Conservation (phyloP, 2,113 vertebrate species). For the Mesoclemmys tuberculata region DNA sequence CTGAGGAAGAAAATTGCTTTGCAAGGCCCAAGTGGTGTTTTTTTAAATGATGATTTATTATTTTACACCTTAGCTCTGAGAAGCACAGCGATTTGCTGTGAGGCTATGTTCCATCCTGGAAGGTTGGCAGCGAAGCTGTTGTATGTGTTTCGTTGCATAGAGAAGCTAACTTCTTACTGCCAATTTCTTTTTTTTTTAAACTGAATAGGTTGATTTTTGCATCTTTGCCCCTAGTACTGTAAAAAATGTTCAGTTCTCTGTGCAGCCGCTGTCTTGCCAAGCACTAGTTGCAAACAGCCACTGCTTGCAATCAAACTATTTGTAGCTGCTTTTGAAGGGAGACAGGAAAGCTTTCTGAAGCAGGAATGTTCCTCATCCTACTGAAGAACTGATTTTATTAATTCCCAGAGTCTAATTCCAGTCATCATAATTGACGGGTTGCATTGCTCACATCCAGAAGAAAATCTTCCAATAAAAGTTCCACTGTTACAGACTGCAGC, state of each 20-base stretch:
- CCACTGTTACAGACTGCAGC: accelerated
- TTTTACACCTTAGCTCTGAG: neutral
- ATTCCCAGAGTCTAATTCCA: accelerated
- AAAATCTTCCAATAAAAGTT: accelerated
- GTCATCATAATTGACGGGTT: accelerated
- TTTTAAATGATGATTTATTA: accelerated
- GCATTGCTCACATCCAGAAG: neutral
- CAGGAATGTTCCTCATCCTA: neutral
- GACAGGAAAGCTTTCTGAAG: accelerated
- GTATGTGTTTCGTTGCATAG: accelerated
- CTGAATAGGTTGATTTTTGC: neutral
- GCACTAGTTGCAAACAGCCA: neutral
- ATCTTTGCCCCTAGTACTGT: neutral
- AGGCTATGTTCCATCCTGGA: neutral
- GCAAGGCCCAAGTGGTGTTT: neutral
- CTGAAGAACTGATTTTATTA: neutral
- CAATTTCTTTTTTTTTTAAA: neutral
- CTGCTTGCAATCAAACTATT: accelerated
- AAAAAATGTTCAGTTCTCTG: accelerated
- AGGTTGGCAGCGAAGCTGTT: accelerated
- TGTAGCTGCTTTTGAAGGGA: neutral
- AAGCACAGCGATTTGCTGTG: neutral
- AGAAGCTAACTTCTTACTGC: neutral
- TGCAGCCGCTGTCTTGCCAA: neutral
- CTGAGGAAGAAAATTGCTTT: accelerated